Evolutionary conservation across 2,113 vertebrate genomes (phyloP).

Genomic region (Ceyx cyanopectus): DNA sequence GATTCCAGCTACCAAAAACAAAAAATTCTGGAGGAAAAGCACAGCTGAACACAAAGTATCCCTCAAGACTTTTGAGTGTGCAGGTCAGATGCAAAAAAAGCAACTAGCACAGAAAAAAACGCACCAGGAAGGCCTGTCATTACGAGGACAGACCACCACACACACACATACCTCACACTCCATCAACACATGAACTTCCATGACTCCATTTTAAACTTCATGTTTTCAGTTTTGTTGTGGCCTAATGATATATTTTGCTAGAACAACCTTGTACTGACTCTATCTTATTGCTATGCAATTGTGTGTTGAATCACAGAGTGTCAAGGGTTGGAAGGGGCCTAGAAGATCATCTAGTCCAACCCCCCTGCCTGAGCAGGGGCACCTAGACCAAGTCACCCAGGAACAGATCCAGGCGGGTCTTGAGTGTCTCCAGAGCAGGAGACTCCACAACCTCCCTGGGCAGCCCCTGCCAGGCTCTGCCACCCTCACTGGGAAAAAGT

Average conservation of each 20-base stretch:
- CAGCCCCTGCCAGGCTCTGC: too few species aligned
- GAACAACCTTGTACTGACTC: background rate
- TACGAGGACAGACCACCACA: accelerated
- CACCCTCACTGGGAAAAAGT: too few species aligned
- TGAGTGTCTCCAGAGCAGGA: too few species aligned
- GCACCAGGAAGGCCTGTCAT: background rate
- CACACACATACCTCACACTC: background rate
- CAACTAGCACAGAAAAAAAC: background rate
- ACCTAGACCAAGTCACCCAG: too few species aligned
- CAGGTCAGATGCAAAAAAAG: background rate
- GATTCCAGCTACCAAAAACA: background rate
- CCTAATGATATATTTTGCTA: background rate
- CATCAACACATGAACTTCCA: accelerated
- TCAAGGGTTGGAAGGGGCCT: too few species aligned
- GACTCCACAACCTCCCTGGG: too few species aligned
- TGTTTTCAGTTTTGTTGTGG: background rate
- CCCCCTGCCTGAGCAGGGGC: too few species aligned
- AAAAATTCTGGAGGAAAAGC: background rate
- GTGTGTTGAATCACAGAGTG: too few species aligned
- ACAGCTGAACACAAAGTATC: background rate
- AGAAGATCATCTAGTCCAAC: too few species aligned
- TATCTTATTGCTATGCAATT: too few species aligned
- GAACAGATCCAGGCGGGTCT: too few species aligned
- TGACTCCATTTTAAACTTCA: background rate
- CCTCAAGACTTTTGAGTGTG: background rate